These are phyloP conservation scores for Conger conger DNA, from an alignment of 2,113 vertebrate genomes.

Conservation along the genomic window DNA sequence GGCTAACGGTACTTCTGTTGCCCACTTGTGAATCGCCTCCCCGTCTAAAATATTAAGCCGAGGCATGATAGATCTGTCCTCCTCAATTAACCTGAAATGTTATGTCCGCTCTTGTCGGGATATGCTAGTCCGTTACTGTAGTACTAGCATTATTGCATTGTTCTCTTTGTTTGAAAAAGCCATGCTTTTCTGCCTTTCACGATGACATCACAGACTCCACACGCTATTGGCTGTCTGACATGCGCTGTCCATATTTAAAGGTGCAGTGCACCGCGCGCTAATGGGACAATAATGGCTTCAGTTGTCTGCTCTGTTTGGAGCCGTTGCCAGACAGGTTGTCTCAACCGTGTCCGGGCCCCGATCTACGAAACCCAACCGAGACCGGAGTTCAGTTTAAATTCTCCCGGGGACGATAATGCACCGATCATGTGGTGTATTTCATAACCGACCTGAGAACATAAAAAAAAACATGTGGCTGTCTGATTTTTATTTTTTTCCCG, in stretches of 20 bases:
- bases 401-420: neutral
- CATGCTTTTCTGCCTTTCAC: conserved; percentile 81
- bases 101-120: neutral
- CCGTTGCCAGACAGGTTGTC: no score
- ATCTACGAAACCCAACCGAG: neutral
- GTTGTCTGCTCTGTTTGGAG: neutral
- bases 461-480: neutral
- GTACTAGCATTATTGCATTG: conserved; percentile 71
- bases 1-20: conserved; percentile 47
- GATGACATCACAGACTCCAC: conserved; percentile 87
- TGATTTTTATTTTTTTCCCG: no score
- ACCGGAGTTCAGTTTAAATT: neutral
- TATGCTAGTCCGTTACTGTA: conserved; percentile 23
- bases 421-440: neutral
- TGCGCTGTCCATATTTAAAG: conserved; percentile 68
- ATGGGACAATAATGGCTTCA: no score
- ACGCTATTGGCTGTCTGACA: conserved; percentile 75
- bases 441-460: neutral
- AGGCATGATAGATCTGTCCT: neutral
- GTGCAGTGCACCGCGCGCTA: conserved; percentile 52
- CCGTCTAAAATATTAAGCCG: neutral
- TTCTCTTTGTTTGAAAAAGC: conserved; percentile 97
- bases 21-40: conserved; percentile 19
- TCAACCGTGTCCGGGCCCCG: no score
- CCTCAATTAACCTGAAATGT: neutral